These are phyloP conservation scores for Alethe castanea DNA, from an alignment of 2,113 vertebrate genomes.

Conservation along the genomic window DNA sequence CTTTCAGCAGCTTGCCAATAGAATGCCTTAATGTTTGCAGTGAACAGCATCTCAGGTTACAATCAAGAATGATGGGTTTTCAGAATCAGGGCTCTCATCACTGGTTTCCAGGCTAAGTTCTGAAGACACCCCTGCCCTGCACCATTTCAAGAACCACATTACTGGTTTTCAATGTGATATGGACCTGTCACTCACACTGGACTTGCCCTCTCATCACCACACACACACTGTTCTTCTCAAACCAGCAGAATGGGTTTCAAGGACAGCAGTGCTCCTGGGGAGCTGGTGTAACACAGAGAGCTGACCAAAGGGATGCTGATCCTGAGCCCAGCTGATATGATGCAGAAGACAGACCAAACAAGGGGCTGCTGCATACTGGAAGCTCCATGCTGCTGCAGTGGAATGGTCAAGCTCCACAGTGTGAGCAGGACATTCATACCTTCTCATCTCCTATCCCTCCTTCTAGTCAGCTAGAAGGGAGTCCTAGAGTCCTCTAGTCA, in stretches of 20 bases:
- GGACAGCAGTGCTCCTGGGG: neutral
- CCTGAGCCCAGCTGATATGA: rapidly evolving
- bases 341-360: neutral
- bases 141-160: neutral
- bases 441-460: neutral
- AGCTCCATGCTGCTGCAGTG: neutral
- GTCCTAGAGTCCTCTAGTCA: neutral
- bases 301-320: neutral
- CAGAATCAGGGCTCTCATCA: neutral
- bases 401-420: neutral
- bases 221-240: neutral
- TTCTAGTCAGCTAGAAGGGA: neutral
- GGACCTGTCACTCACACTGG: neutral
- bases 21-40: neutral
- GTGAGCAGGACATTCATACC: neutral
- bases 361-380: neutral
- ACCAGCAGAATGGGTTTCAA: rapidly evolving
- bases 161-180: neutral
- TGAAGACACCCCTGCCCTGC: neutral
- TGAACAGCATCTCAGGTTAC: neutral
- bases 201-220: rapidly evolving
- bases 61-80: neutral
- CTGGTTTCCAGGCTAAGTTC: neutral
- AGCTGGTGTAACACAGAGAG: rapidly evolving
- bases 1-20: neutral